These are phyloP conservation scores for Hypotaenidia philippensis DNA, from an alignment of 2,797 vertebrate species.

Conservation along the genomic window DNA sequence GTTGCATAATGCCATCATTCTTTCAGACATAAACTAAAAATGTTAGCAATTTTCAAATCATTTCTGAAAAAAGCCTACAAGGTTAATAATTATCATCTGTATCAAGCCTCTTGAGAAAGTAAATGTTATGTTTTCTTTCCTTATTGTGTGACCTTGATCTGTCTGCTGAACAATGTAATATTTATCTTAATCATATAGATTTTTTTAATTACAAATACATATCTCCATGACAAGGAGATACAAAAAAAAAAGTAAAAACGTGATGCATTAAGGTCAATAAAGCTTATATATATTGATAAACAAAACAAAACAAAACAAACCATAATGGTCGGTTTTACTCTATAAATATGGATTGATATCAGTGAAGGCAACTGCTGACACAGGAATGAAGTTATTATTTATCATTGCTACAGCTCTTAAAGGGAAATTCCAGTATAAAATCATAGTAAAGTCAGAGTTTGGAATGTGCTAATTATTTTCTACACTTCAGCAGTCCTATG, in stretches of 20 bases:
- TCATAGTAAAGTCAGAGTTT: not conserved
- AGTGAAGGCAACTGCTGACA: not conserved
- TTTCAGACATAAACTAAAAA: not conserved
- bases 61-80: not conserved
- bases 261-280: not conserved
- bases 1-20: not conserved
- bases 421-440: slow-evolving; percentile 13
- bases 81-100: not conserved
- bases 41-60: not conserved
- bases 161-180: not conserved
- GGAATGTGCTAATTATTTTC: not conserved
- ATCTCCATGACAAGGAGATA: not conserved
- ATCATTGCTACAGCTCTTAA: not conserved
- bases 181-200: not conserved
- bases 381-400: not conserved
- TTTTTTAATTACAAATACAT: not conserved
- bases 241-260: not conserved
- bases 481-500: not conserved
- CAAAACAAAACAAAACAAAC: no score
- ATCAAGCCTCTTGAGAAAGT: not conserved
- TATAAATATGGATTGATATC: not conserved
- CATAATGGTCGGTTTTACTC: not conserved
- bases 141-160: not conserved
- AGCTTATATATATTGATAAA: not conserved
- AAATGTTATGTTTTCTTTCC: not conserved